These are phyloP conservation scores for Candoia aspera DNA, from an alignment of 2,113 vertebrate species.

Conservation along the genomic window DNA sequence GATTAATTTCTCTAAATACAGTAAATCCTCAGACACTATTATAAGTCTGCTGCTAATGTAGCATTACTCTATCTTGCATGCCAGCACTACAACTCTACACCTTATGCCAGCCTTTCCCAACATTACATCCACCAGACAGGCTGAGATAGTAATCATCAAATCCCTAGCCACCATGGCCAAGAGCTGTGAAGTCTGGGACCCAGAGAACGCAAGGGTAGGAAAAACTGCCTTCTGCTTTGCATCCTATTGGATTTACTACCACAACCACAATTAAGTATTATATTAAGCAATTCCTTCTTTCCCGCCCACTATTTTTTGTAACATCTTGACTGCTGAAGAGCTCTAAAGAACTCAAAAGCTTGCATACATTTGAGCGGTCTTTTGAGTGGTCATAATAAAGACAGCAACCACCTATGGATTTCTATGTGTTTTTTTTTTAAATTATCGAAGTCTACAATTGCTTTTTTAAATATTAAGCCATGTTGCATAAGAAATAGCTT, in stretches of 20 bases:
- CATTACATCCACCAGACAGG: not conserved
- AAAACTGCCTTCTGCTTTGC: not conserved
- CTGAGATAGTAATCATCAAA: not conserved
- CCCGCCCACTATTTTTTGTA: not conserved
- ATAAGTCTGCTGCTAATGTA: constrained; percentile 45
- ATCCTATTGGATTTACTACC: not conserved
- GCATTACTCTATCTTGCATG: constrained; percentile 47
- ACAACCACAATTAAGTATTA: not conserved
- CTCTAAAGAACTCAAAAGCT: not conserved
- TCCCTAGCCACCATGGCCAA: not conserved
- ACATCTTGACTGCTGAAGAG: not conserved
- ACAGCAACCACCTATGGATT: not conserved
- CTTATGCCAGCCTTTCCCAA: constrained; percentile 26
- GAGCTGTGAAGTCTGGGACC: not conserved
- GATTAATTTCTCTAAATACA: constrained; percentile 77
- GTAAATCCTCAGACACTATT: constrained; percentile 67
- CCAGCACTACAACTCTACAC: constrained; percentile 51
- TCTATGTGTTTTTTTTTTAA: not conserved
- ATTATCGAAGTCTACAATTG: not conserved
- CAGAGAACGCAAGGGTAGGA: not conserved
- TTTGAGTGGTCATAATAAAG: not conserved
- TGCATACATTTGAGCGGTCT: not conserved
- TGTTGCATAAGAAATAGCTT: not conserved
- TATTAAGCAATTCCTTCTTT: not conserved
- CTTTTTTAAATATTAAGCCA: not conserved